Conservation (phyloP, 2,113 vertebrate species). For the Notechis scutatus region DNA sequence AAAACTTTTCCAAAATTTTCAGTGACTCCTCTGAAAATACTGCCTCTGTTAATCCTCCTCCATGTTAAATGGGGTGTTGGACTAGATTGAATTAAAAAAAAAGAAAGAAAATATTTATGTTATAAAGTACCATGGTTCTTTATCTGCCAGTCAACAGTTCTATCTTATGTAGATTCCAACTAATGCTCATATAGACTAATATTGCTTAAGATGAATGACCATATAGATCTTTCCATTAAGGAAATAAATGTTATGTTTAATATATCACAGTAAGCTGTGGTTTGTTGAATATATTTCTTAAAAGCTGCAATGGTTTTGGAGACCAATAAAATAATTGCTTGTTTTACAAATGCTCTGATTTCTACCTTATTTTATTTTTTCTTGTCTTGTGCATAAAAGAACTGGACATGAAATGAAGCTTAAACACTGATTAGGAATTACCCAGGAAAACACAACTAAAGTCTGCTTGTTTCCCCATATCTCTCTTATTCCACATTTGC, state of each 20-base stretch:
- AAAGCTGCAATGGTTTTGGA: not conserved
- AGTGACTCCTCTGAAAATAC: conserved; percentile 51
- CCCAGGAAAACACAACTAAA: not conserved
- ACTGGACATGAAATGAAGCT: not conserved
- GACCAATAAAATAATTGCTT: not conserved
- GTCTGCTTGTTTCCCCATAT: not conserved
- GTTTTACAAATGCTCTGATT: not conserved
- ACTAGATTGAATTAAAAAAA: conserved; percentile 58
- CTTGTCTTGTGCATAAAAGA: not conserved
- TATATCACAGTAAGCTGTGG: not conserved
- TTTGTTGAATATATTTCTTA: not conserved
- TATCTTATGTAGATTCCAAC: not conserved
- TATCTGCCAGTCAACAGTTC: not conserved
- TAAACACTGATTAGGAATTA: not conserved
- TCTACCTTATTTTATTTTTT: not conserved
- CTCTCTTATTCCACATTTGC: not conserved
- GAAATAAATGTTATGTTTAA: not conserved
- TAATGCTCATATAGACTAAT: not conserved
- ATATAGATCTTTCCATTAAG: not conserved
- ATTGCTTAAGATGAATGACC: not conserved
- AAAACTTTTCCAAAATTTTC: conserved; percentile 81
- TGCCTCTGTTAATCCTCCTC: conserved; percentile 73
- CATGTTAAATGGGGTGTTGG: conserved; percentile 89
- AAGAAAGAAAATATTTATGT: not conserved
- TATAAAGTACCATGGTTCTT: not conserved